These are phyloP conservation scores for Drosophila mimica DNA, from an alignment of 2,888 invertebrate genomes.

Conservation along the genomic window DNA sequence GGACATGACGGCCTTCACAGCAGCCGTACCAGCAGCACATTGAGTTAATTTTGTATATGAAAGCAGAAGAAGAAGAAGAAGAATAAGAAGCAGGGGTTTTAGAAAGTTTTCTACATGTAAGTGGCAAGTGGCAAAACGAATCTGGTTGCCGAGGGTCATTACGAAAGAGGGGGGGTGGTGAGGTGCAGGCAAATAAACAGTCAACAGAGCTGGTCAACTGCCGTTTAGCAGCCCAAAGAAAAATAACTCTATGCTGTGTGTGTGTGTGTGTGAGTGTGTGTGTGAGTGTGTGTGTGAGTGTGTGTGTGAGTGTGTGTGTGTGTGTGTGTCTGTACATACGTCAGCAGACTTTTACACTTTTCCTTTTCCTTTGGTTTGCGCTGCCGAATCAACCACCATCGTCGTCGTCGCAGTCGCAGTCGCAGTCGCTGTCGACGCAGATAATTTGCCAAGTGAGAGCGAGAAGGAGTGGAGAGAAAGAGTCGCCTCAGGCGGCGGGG, in stretches of 20 bases:
- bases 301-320: conserved; percentile 14
- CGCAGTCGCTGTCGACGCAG: conserved; percentile 56
- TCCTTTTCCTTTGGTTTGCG: conserved; percentile 60
- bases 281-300: background rate
- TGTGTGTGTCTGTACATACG: conserved; percentile 53
- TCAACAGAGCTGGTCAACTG: conserved; percentile 44
- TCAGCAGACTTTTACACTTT: conserved; percentile 66
- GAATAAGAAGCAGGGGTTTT: conserved; percentile 8
- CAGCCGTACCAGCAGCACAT: conserved; percentile 17
- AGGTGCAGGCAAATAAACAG: conserved; percentile 64
- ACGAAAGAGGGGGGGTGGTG: background rate
- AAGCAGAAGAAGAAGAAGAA: conserved; percentile 16
- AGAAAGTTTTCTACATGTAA: conserved; percentile 24
- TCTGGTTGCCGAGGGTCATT: background rate
- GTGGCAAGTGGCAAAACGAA: conserved; percentile 3
- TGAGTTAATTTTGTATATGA: conserved; percentile 44
- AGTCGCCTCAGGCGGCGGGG: conserved; percentile 7
- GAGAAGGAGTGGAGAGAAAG: conserved; percentile 20
- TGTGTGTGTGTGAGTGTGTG: conserved; percentile 9
- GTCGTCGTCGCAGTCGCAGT: conserved; percentile 5
- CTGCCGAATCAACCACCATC: conserved; percentile 72
- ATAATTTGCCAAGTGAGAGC: conserved; percentile 69
- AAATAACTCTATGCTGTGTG: conserved; percentile 10
- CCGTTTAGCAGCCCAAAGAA: conserved; percentile 23
- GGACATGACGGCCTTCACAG: conserved; percentile 46